Percentiles rank a stretch among this genome's conserved stretches.
Evolutionary conservation across 2,113 vertebrate species (phyloP).

Genomic region (Ondatra zibethicus): DNA sequence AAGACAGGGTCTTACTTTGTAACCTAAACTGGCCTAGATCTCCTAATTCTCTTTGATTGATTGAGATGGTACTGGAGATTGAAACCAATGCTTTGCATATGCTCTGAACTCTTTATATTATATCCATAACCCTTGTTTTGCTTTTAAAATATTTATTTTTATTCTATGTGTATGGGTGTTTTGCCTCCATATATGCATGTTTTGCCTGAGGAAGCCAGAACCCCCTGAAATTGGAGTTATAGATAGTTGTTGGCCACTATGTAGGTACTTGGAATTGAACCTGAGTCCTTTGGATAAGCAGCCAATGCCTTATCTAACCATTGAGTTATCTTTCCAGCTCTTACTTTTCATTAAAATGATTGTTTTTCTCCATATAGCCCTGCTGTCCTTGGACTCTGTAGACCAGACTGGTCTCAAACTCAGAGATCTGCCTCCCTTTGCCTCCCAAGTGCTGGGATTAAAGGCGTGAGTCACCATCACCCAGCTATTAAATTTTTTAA

Average conservation of each 20-base stretch:
- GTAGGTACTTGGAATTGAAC: neutral
- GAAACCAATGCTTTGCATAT: neutral
- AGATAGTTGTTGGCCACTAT: neutral
- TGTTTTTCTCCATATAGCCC: neutral
- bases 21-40: too few relatives aligned
- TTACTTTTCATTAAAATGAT: neutral
- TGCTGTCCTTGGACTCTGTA: neutral
- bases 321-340: neutral
- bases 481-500: neutral
- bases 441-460: neutral
- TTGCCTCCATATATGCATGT: neutral
- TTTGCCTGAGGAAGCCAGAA: neutral
- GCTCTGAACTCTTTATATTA: neutral
- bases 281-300: neutral
- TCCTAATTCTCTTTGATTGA: neutral
- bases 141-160: neutral
- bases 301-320: neutral
- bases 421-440: neutral
- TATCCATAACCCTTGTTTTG: neutral
- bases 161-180: neutral
- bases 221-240: neutral
- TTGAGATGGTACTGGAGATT: neutral
- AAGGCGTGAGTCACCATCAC: neutral
- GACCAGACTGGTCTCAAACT: neutral
- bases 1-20: too few relatives aligned